Evolutionary conservation across 2,113 vertebrate genomes (phyloP).

Genomic region (Reinhardtius hippoglossoides): DNA sequence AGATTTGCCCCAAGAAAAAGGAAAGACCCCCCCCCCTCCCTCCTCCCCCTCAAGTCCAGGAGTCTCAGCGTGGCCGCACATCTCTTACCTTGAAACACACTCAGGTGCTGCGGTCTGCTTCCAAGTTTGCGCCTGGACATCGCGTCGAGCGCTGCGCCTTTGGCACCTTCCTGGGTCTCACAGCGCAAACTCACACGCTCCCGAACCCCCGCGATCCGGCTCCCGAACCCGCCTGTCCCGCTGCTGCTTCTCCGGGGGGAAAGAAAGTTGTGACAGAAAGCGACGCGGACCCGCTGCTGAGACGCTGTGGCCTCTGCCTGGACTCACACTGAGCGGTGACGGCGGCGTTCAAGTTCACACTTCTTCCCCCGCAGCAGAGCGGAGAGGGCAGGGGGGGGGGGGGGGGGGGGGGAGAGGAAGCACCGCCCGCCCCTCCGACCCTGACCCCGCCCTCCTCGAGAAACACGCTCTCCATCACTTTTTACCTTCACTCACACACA

Average conservation of each 20-base stretch:
- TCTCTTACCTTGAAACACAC: slow-evolving; percentile 81
- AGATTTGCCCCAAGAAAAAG: neutral
- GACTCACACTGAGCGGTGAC: slow-evolving; percentile 63
- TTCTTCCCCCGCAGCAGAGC: slow-evolving; percentile 63
- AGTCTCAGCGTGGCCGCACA: neutral
- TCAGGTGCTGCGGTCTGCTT: slow-evolving; percentile 86
- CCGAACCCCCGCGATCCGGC: neutral
- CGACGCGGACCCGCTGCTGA: slow-evolving; percentile 33
- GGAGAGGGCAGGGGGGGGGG: slow-evolving; percentile 74
- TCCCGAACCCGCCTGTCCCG: slow-evolving; percentile 2
- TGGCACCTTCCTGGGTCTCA: slow-evolving; percentile 43
- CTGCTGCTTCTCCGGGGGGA: slow-evolving; percentile 7
- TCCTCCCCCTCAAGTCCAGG: neutral
- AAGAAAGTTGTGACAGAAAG: neutral
- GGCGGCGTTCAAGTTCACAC: slow-evolving; percentile 86
- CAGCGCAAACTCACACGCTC: slow-evolving; percentile 1
- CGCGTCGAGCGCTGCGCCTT: slow-evolving; percentile 45
- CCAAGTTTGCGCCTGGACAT: slow-evolving; percentile 88
- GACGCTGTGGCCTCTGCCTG: slow-evolving; percentile 48
- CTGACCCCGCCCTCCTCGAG: slow-evolving; percentile 70
- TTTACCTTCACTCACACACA: too few relatives aligned
- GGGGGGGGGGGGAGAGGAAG: slow-evolving; percentile 74
- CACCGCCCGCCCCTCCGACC: slow-evolving; percentile 69
- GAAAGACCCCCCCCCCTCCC: neutral
- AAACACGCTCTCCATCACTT: slow-evolving; percentile 7